Conservation (phyloP, 35 echinoderm and acorn worm species). For the Apostichopus parvimensis region DNA sequence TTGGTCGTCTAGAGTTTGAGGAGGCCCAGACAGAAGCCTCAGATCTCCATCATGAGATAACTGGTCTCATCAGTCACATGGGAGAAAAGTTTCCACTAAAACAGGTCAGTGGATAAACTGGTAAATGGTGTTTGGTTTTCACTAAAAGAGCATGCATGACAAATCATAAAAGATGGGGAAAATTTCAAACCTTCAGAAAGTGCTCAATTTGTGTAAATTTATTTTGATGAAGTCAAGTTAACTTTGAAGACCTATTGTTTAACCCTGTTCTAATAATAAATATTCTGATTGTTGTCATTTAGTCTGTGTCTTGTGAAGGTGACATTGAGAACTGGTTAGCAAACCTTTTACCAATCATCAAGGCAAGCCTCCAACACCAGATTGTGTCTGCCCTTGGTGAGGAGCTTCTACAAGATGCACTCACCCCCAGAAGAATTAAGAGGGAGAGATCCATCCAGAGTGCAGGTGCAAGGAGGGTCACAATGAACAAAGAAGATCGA, state of each 20-base stretch:
- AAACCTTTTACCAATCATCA: slow-evolving; percentile 74
- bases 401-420: slow-evolving; percentile 57
- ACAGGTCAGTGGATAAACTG: slow-evolving; percentile 59
- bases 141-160: no score
- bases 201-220: no score
- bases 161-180: no score
- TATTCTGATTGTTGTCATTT: neutral
- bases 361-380: slow-evolving; percentile 84
- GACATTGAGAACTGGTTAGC: slow-evolving; percentile 88
- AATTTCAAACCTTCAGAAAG: no score
- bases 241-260: no score
- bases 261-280: no score
- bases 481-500: slow-evolving; percentile 66
- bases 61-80: slow-evolving; percentile 86
- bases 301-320: slow-evolving; percentile 91
- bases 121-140: no score
- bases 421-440: slow-evolving; percentile 10
- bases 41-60: slow-evolving; percentile 81
- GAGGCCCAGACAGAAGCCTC: slow-evolving; percentile 78
- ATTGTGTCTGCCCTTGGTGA: slow-evolving; percentile 78
- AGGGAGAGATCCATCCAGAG: slow-evolving; percentile 87
- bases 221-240: no score
- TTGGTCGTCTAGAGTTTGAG: slow-evolving; percentile 92
- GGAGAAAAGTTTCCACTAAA: slow-evolving; percentile 94
- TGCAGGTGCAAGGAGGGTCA: slow-evolving; percentile 92